Percentiles rank a stretch among this genome's conserved stretches.
phyloP scores from a whole-genome alignment of 2,888 invertebrate genomes.

The Eristalis intricaria region DNA sequence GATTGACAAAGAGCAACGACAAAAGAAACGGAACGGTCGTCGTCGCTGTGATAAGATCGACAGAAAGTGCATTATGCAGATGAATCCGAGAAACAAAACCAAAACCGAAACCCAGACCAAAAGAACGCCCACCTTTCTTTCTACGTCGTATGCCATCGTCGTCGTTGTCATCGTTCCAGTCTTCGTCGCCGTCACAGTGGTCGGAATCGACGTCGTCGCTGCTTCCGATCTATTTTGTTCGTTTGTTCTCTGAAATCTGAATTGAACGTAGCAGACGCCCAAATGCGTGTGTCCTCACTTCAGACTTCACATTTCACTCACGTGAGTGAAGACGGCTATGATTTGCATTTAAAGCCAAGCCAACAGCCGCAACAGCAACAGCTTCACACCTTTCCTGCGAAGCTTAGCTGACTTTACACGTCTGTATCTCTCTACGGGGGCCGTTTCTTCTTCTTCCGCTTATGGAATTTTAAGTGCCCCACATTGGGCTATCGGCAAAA shows the following conservation, averaged over 20 bases:
- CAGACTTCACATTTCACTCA: constrained; percentile 61
- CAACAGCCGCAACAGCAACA: constrained; percentile 20
- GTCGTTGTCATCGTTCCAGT: no score
- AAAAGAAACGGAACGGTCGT: constrained; percentile 42
- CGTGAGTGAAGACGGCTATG: constrained; percentile 43
- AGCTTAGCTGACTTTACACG: constrained; percentile 10
- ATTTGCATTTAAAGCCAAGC: constrained; percentile 63
- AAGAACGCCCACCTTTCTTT: constrained; percentile 63
- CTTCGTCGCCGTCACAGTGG: neutral
- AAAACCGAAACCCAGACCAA: no score
- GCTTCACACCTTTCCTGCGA: constrained; percentile 55
- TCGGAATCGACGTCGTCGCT: constrained; percentile 16
- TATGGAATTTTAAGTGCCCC: constrained; percentile 65
- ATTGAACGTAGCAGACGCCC: constrained; percentile 40
- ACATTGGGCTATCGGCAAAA: constrained; percentile 30
- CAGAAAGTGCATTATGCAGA: constrained; percentile 70
- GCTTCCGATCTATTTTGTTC: constrained; percentile 54
- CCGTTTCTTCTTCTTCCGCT: constrained; percentile 61
- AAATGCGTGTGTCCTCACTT: constrained; percentile 35
- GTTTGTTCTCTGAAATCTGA: constrained; percentile 6
- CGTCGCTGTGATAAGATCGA: constrained; percentile 54
- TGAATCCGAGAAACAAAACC: constrained; percentile 33
- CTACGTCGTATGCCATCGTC: neutral
- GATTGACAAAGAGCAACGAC: constrained; percentile 4
- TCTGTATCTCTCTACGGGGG: constrained; percentile 20